A percentile compares a stretch with the other conserved stretches of the same genome.
These are phyloP conservation scores for Oxystoma pomonae DNA, from an alignment of 2,888 invertebrate genomes.

Conservation along the genomic window DNA sequence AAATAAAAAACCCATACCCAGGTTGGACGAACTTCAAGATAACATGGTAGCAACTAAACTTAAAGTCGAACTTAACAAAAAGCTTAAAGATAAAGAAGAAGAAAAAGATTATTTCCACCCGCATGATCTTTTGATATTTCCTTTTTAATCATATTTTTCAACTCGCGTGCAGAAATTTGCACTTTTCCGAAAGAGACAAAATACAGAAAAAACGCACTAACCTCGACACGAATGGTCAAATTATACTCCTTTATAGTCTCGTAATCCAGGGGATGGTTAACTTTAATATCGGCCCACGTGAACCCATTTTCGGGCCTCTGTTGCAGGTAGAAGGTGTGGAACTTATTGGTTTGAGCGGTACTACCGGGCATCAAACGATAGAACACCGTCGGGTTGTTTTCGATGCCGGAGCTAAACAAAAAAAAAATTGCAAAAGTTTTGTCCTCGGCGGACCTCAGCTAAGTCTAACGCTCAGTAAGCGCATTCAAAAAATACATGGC, in stretches of 20 bases:
- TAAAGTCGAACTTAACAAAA: no score
- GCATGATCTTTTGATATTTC: no score
- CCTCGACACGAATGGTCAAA: constrained; percentile 93
- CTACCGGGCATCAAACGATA: constrained; percentile 94
- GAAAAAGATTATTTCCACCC: no score
- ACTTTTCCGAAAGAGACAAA: no score
- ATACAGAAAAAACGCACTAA: constrained; percentile 47
- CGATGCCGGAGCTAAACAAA: constrained; percentile 82
- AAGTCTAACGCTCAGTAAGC: constrained; percentile 38
- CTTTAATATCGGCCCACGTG: constrained; percentile 95
- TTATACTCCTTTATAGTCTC: constrained; percentile 95
- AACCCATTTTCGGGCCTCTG: constrained; percentile 88
- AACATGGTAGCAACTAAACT: no score
- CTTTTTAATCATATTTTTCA: no score
- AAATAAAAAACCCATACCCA: no score
- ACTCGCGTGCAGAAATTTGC: no score
- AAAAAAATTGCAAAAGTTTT: constrained; percentile 12
- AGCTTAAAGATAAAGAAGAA: no score
- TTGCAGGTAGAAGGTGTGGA: constrained; percentile 92
- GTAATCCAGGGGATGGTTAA: constrained; percentile 92
- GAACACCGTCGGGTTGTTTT: constrained; percentile 93
- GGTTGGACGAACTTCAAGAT: no score
- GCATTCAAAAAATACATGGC: constrained; percentile 38
- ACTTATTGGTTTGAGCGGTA: constrained; percentile 93
- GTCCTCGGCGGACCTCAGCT: constrained; percentile 12